These are phyloP conservation scores for Eulemur macaco DNA, from an alignment of 2,113 vertebrate genomes.

Conservation along the genomic window DNA sequence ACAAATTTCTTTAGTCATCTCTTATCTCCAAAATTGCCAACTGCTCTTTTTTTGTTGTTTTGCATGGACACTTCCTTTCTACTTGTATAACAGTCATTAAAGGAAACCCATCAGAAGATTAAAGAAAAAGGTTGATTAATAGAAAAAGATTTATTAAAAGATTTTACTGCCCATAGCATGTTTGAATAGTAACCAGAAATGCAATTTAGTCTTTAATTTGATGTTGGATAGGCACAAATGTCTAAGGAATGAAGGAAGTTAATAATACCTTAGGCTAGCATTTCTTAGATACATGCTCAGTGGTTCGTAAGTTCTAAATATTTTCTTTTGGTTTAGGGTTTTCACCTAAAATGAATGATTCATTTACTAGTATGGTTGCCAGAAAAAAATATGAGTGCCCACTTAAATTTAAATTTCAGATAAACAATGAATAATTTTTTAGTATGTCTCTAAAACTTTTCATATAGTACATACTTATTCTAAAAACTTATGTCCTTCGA, in stretches of 20 bases:
- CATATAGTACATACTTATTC: background rate
- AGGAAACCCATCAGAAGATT: background rate
- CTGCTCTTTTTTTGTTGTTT: background rate
- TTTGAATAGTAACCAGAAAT: background rate
- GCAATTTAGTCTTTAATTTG: slow-evolving; percentile 19
- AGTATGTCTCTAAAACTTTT: background rate
- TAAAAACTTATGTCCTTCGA: background rate
- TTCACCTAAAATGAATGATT: background rate
- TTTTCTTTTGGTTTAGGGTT: background rate
- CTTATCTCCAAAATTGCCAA: background rate
- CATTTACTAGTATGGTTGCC: background rate
- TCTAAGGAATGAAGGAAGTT: background rate
- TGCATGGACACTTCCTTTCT: background rate
- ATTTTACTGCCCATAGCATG: background rate
- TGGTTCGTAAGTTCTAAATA: background rate
- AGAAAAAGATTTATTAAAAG: background rate
- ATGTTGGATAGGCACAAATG: background rate
- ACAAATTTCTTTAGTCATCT: background rate
- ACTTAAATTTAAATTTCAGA: slow-evolving; percentile 38
- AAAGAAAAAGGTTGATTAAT: background rate
- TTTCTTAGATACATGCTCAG: background rate
- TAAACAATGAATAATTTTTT: background rate
- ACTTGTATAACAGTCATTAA: background rate
- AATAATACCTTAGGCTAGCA: background rate
- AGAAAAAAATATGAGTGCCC: background rate